These are phyloP conservation scores for Lepus timidus DNA, from an alignment of 2,113 vertebrate species.

Conservation along the genomic window DNA sequence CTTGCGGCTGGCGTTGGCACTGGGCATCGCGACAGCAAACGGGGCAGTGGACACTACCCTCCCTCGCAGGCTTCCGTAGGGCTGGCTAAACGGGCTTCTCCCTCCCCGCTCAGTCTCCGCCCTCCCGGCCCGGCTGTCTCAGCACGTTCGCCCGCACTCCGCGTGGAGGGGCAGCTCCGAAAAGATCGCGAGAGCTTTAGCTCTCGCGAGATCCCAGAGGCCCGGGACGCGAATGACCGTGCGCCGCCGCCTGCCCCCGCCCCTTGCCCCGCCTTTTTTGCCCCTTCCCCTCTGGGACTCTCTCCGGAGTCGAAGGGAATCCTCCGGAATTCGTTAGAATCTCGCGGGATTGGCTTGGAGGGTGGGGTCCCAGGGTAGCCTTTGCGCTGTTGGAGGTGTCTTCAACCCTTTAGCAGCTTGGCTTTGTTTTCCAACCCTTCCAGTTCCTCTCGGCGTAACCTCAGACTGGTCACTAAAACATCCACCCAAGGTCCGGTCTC, in stretches of 20 bases:
- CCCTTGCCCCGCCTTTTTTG: neutral
- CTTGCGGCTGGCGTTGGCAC: conserved; percentile 84
- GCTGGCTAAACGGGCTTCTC: neutral
- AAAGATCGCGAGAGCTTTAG: conserved; percentile 75
- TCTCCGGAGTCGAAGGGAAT: rapidly evolving
- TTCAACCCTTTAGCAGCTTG: rapidly evolving
- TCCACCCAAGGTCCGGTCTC: neutral
- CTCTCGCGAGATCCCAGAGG: neutral
- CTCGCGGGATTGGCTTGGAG: neutral
- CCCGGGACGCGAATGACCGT: rapidly evolving
- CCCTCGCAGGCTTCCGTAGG: conserved; percentile 72
- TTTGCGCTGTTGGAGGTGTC: rapidly evolving
- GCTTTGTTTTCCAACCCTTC: neutral
- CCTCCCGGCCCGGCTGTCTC: neutral
- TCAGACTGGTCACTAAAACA: neutral
- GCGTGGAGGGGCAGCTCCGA: neutral
- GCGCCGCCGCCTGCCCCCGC: rapidly evolving
- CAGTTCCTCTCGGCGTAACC: rapidly evolving
- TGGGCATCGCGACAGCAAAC: conserved; percentile 85
- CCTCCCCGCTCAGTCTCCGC: neutral
- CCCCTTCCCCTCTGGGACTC: neutral
- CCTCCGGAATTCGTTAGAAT: neutral
- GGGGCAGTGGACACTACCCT: conserved; percentile 38
- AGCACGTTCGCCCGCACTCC: neutral
- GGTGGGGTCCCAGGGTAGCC: rapidly evolving